Percentiles rank a stretch among this genome's conserved stretches.
These are phyloP conservation scores for Hesperophylax magnus DNA, from an alignment of 1,140 invertebrate genomes.

Conservation along the genomic window DNA sequence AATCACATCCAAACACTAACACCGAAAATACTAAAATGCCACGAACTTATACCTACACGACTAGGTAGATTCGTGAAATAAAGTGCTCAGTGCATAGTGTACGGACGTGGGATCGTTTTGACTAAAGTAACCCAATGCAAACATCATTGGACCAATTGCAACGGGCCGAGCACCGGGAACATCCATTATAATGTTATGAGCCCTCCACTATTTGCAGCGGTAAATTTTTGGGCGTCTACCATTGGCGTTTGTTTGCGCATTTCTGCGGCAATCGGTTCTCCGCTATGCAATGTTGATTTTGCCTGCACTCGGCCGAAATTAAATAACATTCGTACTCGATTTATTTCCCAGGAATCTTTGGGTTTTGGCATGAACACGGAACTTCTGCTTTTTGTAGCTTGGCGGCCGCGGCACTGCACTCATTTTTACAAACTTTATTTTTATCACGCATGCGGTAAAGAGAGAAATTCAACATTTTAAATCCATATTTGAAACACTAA, in stretches of 20 bases:
- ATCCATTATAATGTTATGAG: too few relatives aligned
- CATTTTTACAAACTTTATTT: too few relatives aligned
- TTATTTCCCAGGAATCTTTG: not conserved
- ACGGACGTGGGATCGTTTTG: not conserved
- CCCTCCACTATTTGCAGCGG: conserved; percentile 22
- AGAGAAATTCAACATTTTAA: too few relatives aligned
- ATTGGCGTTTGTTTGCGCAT: conserved; percentile 18
- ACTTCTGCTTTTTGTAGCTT: conserved; percentile 22
- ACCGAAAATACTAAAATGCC: too few relatives aligned
- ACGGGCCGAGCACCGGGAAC: not conserved
- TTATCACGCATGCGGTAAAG: too few relatives aligned
- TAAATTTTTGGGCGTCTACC: conserved; percentile 21
- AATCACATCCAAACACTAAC: too few relatives aligned
- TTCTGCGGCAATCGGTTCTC: not conserved
- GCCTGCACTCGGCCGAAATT: conserved; percentile 30
- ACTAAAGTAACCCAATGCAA: not conserved
- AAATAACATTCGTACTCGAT: conserved; percentile 16
- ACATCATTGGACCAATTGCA: not conserved
- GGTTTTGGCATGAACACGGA: not conserved
- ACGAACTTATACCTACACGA: too few relatives aligned
- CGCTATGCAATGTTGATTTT: conserved; percentile 19
- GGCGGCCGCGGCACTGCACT: not conserved
- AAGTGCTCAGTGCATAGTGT: too few relatives aligned
- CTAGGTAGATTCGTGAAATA: too few relatives aligned
- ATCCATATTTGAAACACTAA: too few relatives aligned